Evolutionary conservation across 1,140 invertebrate species (phyloP), one percentile per base, ranked within the genome.

Genomic region (Tetragnatha versicolor): DNA sequence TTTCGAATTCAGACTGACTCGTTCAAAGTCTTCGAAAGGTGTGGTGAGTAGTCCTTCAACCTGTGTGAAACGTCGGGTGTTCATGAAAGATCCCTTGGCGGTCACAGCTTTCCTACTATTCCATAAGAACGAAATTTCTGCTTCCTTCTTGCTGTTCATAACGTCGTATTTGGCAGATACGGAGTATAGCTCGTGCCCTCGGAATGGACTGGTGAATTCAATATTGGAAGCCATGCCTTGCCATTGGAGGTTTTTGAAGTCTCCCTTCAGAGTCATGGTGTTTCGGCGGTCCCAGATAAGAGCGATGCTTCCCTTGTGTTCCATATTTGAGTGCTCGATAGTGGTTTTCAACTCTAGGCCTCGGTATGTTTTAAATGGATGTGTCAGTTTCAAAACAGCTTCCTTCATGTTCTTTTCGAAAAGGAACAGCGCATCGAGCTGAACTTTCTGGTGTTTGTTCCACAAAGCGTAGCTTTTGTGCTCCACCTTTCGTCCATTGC

Each of bases 361-460:
- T 60, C 45, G 51, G 35, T 33, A 37, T n/a, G 17, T 53, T 31
- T 61, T 29, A 22, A 66, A 79, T 27, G 76, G 76, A 10, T 63
- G 45, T 9, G 51, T 33, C 17, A 79, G 2, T 69, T 79, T 79
- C 5, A 69, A n/a, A 4, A 37, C 5, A 45, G 60, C 9, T 47
- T 69, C 63, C 47, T 79, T 79, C 22, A 47, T 22, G n/a, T 39
- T 58, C 3, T 29, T n/a, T 47, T 79, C 69, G 37, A 45, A 37
- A 2, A 60, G 20, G 20, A 45, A 60, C 27, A 69, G 63, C 7
- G 65, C 76, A 29, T 69, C 58, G 0, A 79, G 51, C 4, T 69
- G 51, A 6, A 79, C 58, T 49, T 69, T 69, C 3, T 69, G 60
- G 49, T 58, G 58, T 25, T 60, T 79, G n/a, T 69, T 65, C 76